These are phyloP conservation scores for Ptychoptera albimana DNA, from an alignment of 2,888 invertebrate species.

Conservation along the genomic window DNA sequence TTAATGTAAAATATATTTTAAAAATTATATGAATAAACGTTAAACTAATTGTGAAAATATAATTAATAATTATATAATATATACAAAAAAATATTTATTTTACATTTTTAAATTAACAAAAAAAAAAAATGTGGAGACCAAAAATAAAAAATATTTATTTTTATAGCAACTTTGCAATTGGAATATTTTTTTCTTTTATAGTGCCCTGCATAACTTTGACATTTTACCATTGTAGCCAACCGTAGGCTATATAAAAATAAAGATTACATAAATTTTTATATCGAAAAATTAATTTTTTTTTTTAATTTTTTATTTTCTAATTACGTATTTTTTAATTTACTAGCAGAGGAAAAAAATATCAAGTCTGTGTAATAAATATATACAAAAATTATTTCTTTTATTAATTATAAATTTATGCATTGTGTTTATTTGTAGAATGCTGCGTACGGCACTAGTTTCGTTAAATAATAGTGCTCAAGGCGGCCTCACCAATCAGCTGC, in stretches of 20 bases:
- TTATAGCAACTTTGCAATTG: too few species aligned
- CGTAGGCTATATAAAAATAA: not conserved
- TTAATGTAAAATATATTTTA: too few species aligned
- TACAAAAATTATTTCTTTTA: not conserved
- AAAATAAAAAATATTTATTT: too few species aligned
- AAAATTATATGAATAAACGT: too few species aligned
- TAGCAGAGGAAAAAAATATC: conserved; percentile 32
- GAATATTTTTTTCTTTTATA: not conserved
- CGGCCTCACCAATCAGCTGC: conserved; percentile 9
- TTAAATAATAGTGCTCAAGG: conserved; percentile 17
- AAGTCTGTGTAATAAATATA: conserved; percentile 10
- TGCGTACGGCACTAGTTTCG: conserved; percentile 20
- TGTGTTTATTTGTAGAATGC: conserved; percentile 15
- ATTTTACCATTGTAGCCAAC: not conserved
- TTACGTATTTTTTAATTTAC: conserved; percentile 26
- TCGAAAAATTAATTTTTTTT: conserved; percentile 4
- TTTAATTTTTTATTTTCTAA: conserved; percentile 4
- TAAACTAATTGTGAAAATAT: too few species aligned
- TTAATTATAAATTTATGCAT: not conserved
- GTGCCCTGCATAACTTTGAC: not conserved
- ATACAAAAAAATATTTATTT: too few species aligned
- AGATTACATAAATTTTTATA: conserved; percentile 5
- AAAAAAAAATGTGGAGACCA: too few species aligned
- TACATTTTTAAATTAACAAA: too few species aligned
- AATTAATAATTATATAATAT: too few species aligned